A percentile compares a stretch with the other conserved stretches of the same genome.
Evolutionary conservation across 1,140 invertebrate genomes (phyloP).

Genomic region (Drosophila persimilis): DNA sequence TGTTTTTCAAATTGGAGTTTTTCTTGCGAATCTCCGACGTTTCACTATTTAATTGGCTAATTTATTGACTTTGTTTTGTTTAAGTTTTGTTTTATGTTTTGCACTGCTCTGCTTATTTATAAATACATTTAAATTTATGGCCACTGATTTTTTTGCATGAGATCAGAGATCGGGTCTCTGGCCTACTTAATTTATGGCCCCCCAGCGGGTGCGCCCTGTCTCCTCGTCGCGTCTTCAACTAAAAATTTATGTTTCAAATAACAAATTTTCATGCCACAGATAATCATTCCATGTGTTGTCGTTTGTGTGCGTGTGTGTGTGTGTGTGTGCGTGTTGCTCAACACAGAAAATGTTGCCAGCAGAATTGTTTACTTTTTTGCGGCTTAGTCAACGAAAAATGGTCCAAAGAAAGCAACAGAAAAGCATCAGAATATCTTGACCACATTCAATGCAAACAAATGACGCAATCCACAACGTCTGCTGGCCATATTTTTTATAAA

Average conservation of each 20-base stretch:
- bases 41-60: slow-evolving; percentile 34
- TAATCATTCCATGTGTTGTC: too few species aligned
- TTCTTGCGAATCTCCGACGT: slow-evolving; percentile 9
- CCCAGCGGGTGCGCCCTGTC: slow-evolving; percentile 10
- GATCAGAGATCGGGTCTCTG: slow-evolving; percentile 53
- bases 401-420: slow-evolving; percentile 17
- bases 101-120: slow-evolving; percentile 65
- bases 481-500: slow-evolving; percentile 57
- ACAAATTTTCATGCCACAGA: slow-evolving; percentile 7
- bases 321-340: slow-evolving; percentile 18
- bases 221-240: slow-evolving; percentile 27
- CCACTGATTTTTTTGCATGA: slow-evolving; percentile 69
- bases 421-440: slow-evolving; percentile 31
- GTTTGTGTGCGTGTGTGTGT: not conserved
- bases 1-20: slow-evolving; percentile 12
- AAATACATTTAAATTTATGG: slow-evolving; percentile 78
- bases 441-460: slow-evolving; percentile 54
- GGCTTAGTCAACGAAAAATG: slow-evolving; percentile 42
- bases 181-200: slow-evolving; percentile 68
- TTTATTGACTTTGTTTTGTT: slow-evolving; percentile 44
- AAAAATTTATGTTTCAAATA: slow-evolving; percentile 61
- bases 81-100: slow-evolving; percentile 15
- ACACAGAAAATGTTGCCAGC: slow-evolving; percentile 30
- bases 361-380: slow-evolving; percentile 39
- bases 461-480: slow-evolving; percentile 57